Base-by-base conservation (phyloP, 2,797 vertebrate genomes). In the Micromesistius poutassou region DNA sequence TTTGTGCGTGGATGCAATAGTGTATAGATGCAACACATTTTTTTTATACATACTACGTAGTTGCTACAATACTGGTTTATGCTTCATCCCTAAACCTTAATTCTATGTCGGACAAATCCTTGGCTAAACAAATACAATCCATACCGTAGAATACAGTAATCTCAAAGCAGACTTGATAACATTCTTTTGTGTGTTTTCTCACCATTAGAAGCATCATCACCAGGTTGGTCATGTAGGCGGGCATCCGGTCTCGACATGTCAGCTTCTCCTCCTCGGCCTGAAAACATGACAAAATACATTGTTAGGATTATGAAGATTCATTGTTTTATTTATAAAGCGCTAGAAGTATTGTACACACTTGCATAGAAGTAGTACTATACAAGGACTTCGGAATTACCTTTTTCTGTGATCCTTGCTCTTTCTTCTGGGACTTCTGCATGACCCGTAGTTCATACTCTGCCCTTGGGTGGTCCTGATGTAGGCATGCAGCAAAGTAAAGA, bases 141-240 rank as follows among this genome's bases (percentile, higher is more conserved):
- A 66, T 10, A 66, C n/a, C n/a, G 10, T 4, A 28, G 55, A 55
- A 55, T 22, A 28, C 55, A 66, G n/a, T 8, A 9, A 66, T 28
- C 55, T 2, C n/a, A 66, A 66, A 7, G 1, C 6, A n/a, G 50
- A 6, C 0, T 8, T n/a, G 19, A 55, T 55, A 6, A 62, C 25
- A 68, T 68, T 68, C 1, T 28, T 25, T 0, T 13, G 2, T 62
- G 46, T 68, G 2, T 10, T 10, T 2, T 77, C 95, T 95, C 89
- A 98, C 98, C 98, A 99, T 99, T 86, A 99, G 94, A 81, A 99
- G 82, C 88, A 99, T 98, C 92, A 96, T 94, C 78, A 97, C 96
- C 35, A 97, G 74, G 79, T 97, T 99, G 12, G 97, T 97, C 89
- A 97, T 89, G 85, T 99, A 99, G 74, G 97, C 97, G 1, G 97